A percentile compares a stretch with the other conserved stretches of the same genome.
phyloP scores from a whole-genome alignment of 2,113 vertebrate genomes.

The Benitochromis conjunctus region DNA sequence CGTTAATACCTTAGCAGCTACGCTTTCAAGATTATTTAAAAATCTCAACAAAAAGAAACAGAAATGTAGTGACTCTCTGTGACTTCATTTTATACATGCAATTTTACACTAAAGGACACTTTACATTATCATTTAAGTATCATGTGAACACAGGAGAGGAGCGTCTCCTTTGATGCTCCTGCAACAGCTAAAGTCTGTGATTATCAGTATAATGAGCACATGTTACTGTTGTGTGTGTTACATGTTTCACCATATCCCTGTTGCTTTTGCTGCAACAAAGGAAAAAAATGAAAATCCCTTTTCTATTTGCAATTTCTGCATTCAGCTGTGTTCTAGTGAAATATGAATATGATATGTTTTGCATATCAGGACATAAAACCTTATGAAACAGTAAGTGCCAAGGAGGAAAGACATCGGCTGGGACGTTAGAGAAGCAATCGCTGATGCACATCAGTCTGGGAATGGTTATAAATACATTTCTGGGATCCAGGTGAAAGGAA shows the following conservation, averaged over 20 bases:
- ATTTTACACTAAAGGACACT: background rate
- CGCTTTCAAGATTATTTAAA: background rate
- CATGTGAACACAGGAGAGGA: background rate
- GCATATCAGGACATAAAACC: background rate
- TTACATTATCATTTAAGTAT: background rate
- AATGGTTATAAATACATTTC: background rate
- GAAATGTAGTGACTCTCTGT: background rate
- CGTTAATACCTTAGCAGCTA: background rate
- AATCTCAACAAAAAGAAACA: background rate
- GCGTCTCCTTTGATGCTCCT: background rate
- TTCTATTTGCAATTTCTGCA: background rate
- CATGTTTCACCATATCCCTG: background rate
- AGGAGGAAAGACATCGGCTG: background rate
- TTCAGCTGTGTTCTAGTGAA: background rate
- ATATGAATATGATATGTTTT: background rate
- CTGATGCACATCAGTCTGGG: background rate
- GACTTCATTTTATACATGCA: background rate
- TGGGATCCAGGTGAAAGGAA: background rate
- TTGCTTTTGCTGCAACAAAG: background rate
- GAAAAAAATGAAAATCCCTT: background rate
- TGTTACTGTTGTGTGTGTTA: background rate
- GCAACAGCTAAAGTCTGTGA: background rate
- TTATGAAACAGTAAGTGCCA: background rate
- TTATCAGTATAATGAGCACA: background rate
- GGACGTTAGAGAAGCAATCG: background rate